Conservation (phyloP, 2,797 vertebrate genomes). For the Poliocrania exsul region DNA sequence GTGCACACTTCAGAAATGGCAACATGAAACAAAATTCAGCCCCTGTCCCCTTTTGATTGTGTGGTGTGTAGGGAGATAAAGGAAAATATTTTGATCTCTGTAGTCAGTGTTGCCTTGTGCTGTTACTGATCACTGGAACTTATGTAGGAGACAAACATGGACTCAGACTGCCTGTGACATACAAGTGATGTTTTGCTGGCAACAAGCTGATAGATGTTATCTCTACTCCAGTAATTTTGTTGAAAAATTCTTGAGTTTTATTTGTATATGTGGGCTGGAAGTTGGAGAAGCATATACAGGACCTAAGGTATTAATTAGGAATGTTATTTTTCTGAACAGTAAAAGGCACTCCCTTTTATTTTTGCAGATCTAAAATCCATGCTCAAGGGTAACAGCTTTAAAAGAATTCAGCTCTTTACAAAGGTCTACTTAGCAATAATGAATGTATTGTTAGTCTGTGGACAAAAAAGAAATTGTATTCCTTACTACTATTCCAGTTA, state of each 20-base stretch:
- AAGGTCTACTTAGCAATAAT: neutral
- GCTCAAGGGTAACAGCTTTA: neutral
- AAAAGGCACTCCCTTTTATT: neutral
- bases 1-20: neutral
- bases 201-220: neutral
- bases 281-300: neutral
- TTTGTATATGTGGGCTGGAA: neutral
- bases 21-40: neutral
- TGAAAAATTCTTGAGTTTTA: neutral
- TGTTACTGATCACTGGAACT: neutral
- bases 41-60: neutral
- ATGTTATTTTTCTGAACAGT: neutral
- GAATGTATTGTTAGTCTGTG: neutral
- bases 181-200: neutral
- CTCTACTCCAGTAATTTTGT: neutral
- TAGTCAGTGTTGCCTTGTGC: neutral
- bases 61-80: neutral
- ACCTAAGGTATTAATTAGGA: neutral
- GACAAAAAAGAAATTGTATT: neutral
- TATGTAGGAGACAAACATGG: neutral
- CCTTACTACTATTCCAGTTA: neutral
- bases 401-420: neutral
- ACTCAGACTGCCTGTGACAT: neutral
- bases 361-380: neutral
- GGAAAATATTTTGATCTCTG: neutral